Evolutionary conservation across 2,888 invertebrate species (phyloP), one percentile per base, ranked within the genome.

Genomic region (Neuroscelio doddi): DNA sequence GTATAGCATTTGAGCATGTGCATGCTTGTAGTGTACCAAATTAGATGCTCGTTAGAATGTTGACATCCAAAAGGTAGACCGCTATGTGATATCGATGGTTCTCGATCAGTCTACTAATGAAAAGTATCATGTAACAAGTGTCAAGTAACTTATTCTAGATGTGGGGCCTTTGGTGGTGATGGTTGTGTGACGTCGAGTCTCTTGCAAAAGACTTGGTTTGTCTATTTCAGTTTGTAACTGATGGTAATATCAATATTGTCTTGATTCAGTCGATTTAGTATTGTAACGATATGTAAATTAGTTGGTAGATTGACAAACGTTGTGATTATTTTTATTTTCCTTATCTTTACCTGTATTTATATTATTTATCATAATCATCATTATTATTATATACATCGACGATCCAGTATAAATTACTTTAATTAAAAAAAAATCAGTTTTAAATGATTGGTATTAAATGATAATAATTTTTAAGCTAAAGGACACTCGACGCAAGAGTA

Each of bases 101-200:
- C 47, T 32, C 41, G 56, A 56, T 59, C 32, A 21, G 30, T 30
- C 55, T 52, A 56, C 63, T 56, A 59, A 67, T 56, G 44, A 50
- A 55, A 52, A 57, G 53, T 55, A 57, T 47, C 45, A 53, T 39
- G 38, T 63, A 61, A 68, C 53, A 68, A 41, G 56, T 61, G 55
- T 34, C 26, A 38, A 58, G 51, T 63, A 67, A 63, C 49, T 63
- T 59, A 59, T 59, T 36, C 29, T 68, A 61, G 61, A 46, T 46
- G 68, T 64, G 62, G 64, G 64, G 67, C 59, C 68, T 78, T 80
- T 80, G 81, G 80, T 81, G 81, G 81, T 81, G 81, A 81, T 81
- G 81, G 81, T 81, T 80, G 74, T 79, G 75, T 76, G 75, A 76
- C 76, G 75, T 75, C 75, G 71, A 75, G 71, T 76, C 70, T 68